phyloP scores from a whole-genome alignment of 1,140 invertebrate species.

The Wiebesia pumilae region DNA sequence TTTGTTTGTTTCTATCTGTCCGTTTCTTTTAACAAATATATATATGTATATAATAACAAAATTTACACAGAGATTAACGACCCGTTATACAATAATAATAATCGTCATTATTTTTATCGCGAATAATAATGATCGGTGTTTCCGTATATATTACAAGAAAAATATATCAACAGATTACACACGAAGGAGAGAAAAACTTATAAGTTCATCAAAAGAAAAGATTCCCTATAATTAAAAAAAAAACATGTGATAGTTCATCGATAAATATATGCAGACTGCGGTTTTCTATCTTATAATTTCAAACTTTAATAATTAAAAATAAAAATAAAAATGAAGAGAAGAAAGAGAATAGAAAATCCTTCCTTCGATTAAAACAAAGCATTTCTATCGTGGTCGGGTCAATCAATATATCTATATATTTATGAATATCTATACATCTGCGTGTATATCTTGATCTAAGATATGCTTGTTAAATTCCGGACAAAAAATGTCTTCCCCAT shows the following conservation, averaged over 20 bases:
- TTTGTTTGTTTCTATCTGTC: not conserved
- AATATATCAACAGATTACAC: conserved; percentile 35
- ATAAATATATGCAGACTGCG: not conserved
- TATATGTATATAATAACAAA: conserved; percentile 60
- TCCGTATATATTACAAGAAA: conserved; percentile 42
- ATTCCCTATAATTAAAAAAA: conserved; percentile 5
- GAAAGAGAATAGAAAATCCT: conserved; percentile 1
- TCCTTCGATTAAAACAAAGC: conserved; percentile 1
- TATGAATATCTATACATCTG: conserved; percentile 36
- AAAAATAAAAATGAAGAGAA: conserved; percentile 21
- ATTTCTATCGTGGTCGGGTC: conserved; percentile 2
- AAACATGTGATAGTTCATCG: conserved; percentile 1
- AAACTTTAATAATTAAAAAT: conserved; percentile 21
- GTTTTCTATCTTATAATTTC: not conserved
- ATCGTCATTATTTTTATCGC: conserved; percentile 46
- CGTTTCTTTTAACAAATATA: conserved; percentile 50
- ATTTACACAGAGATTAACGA: conserved; percentile 61
- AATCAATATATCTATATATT: conserved; percentile 39
- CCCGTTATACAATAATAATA: conserved; percentile 44
- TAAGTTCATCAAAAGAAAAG: conserved; percentile 28
- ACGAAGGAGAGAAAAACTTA: conserved; percentile 29
- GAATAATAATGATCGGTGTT: conserved; percentile 48
- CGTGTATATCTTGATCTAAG: conserved; percentile 27
- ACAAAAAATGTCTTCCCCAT: not conserved
- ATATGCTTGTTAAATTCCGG: conserved; percentile 8